Evolutionary conservation across 2,797 vertebrate species (phyloP).

Genomic region (Mormyrus proboscirostris): DNA sequence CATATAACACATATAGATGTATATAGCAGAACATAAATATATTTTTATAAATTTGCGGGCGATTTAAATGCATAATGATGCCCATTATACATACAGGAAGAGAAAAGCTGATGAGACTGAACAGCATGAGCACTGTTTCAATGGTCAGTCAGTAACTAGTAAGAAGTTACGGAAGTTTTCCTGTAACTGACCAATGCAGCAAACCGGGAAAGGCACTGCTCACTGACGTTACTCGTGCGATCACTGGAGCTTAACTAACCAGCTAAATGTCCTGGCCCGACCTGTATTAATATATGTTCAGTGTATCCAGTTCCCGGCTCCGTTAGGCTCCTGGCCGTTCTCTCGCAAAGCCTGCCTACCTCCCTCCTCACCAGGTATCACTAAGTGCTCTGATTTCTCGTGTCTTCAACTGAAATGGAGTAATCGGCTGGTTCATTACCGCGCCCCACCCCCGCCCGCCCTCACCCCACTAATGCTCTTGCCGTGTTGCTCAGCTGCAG

Average conservation of each 20-base stretch:
- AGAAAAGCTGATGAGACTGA: background rate
- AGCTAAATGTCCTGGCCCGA: background rate
- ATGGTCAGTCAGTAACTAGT: slow-evolving; percentile 28
- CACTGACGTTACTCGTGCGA: background rate
- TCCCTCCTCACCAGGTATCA: background rate
- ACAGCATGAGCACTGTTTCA: background rate
- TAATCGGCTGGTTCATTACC: background rate
- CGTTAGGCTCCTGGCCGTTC: background rate
- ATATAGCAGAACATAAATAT: slow-evolving; percentile 57
- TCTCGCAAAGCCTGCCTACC: background rate
- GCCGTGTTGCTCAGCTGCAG: slow-evolving; percentile 3
- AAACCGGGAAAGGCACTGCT: background rate
- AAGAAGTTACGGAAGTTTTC: slow-evolving; percentile 20
- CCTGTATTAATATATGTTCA: background rate
- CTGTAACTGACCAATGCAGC: slow-evolving; percentile 11
- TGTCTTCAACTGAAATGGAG: background rate
- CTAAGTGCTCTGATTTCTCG: background rate
- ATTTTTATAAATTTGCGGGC: slow-evolving; percentile 64
- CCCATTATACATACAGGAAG: background rate
- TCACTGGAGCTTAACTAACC: background rate
- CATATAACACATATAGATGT: slow-evolving; percentile 59
- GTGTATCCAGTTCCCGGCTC: background rate
- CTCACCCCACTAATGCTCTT: background rate
- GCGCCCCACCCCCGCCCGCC: background rate
- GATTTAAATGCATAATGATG: slow-evolving; percentile 27